phyloP scores from a whole-genome alignment of 2,888 invertebrate species.

The Dimorphilus gyrociliatus region DNA sequence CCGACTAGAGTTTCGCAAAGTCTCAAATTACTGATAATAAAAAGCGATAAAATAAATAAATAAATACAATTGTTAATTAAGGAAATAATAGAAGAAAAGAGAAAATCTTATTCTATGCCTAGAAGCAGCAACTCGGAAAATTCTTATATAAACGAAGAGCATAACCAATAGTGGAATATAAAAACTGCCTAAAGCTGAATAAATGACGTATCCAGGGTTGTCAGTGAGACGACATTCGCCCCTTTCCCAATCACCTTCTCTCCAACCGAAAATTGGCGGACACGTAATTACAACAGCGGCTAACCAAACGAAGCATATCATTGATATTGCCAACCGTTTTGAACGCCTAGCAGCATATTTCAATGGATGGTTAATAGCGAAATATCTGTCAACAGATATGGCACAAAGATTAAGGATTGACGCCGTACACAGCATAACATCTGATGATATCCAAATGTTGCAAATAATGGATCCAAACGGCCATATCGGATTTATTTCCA shows the following conservation, averaged over 20 bases:
- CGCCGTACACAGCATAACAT: constrained; percentile 29
- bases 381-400: constrained; percentile 28
- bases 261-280: constrained; percentile 26
- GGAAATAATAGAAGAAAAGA: too few relatives aligned
- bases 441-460: constrained; percentile 15
- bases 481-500: constrained; percentile 14
- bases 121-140: constrained; percentile 24
- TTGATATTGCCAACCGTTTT: constrained; percentile 15
- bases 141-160: constrained; percentile 27
- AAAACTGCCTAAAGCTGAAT: constrained; percentile 26
- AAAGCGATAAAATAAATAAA: too few relatives aligned
- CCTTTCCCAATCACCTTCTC: constrained; percentile 11
- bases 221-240: constrained; percentile 16
- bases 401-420: constrained; percentile 30
- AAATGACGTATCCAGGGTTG: constrained; percentile 23
- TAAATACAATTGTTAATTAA: too few relatives aligned
- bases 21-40: too few relatives aligned
- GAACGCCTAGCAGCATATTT: constrained; percentile 21
- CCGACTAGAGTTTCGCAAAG: too few relatives aligned
- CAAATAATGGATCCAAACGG: constrained; percentile 10
- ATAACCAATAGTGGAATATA: constrained; percentile 26
- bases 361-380: constrained; percentile 28
- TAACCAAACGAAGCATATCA: constrained; percentile 27
- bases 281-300: constrained; percentile 20
- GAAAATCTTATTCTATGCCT: too few relatives aligned